Evolutionary conservation across 1,140 invertebrate species (phyloP).

Genomic region (Drosophila sechellia): DNA sequence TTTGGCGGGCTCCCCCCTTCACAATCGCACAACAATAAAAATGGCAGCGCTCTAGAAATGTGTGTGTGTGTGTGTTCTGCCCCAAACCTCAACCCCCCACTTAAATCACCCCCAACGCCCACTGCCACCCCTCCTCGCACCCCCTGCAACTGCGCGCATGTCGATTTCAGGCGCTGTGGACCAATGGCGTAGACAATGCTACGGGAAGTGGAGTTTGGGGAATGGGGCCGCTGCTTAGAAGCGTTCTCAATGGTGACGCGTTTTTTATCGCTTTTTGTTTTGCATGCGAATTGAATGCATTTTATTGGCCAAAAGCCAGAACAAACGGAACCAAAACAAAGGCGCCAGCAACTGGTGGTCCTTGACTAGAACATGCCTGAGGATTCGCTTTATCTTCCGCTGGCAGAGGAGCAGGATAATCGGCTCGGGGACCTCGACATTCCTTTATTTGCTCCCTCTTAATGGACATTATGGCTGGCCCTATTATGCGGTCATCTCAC

Average conservation of each 20-base stretch:
- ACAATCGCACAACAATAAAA: slow-evolving; percentile 54
- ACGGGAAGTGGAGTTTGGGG: slow-evolving; percentile 30
- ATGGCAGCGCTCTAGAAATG: slow-evolving; percentile 64
- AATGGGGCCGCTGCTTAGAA: slow-evolving; percentile 65
- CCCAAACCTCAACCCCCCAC: slow-evolving; percentile 5
- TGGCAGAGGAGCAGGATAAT: slow-evolving; percentile 41
- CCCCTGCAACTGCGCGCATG: slow-evolving; percentile 63
- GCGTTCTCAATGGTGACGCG: slow-evolving; percentile 76
- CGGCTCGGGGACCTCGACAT: slow-evolving; percentile 23
- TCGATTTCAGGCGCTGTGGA: slow-evolving; percentile 64
- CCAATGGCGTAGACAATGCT: slow-evolving; percentile 80
- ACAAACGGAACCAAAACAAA: slow-evolving; percentile 56
- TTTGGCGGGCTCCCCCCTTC: slow-evolving; percentile 23
- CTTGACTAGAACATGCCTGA: slow-evolving; percentile 7
- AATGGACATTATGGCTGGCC: slow-evolving; percentile 72
- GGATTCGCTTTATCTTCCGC: slow-evolving; percentile 54
- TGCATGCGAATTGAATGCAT: slow-evolving; percentile 76
- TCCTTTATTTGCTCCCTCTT: slow-evolving; percentile 70
- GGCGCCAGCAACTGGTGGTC: slow-evolving; percentile 47
- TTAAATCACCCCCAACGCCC: slow-evolving; percentile 1
- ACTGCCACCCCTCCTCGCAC: background rate
- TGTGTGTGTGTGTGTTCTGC: slow-evolving; percentile 6
- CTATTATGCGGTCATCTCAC: slow-evolving; percentile 56
- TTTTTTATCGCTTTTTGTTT: slow-evolving; percentile 80
- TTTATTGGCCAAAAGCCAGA: slow-evolving; percentile 75